A percentile compares a stretch with the other conserved stretches of the same genome.
phyloP scores from a whole-genome alignment of 2,113 vertebrate species.

The Pituophis catenifer region DNA sequence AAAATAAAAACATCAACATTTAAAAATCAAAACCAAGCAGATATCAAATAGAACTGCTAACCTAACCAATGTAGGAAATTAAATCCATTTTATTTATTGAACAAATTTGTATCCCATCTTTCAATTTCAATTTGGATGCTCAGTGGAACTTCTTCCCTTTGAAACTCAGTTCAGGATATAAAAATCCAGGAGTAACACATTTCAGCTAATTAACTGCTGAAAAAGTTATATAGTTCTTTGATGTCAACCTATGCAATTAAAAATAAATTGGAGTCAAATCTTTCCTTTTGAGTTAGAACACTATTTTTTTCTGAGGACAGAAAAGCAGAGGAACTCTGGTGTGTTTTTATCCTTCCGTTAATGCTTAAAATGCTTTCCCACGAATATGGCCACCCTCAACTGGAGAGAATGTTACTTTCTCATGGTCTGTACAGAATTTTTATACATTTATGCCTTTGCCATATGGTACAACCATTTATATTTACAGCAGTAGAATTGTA shows the following conservation, averaged over 20 bases:
- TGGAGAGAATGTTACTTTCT: not conserved
- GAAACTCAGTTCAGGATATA: not conserved
- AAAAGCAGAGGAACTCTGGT: not conserved
- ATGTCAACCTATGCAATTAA: not conserved
- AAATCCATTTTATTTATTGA: not conserved
- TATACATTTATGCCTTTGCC: too few species aligned
- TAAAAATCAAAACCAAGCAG: not conserved
- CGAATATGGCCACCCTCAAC: not conserved
- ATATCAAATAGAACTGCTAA: not conserved
- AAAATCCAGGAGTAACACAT: not conserved
- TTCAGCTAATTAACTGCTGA: not conserved
- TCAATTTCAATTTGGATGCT: not conserved
- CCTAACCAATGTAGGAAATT: not conserved
- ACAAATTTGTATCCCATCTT: not conserved
- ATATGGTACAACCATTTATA: not conserved
- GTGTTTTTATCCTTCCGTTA: not conserved
- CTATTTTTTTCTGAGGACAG: not conserved
- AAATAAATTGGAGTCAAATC: not conserved
- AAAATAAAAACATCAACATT: not conserved
- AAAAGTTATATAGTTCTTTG: not conserved
- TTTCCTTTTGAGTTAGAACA: not conserved
- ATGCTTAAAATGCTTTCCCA: not conserved
- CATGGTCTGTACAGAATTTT: not conserved
- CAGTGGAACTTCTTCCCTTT: not conserved
- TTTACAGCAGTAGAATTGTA: not conserved